A percentile compares a stretch with the other conserved stretches of the same genome.
Evolutionary conservation across 2,113 vertebrate species (phyloP).

Genomic region (Bungarus multicinctus): DNA sequence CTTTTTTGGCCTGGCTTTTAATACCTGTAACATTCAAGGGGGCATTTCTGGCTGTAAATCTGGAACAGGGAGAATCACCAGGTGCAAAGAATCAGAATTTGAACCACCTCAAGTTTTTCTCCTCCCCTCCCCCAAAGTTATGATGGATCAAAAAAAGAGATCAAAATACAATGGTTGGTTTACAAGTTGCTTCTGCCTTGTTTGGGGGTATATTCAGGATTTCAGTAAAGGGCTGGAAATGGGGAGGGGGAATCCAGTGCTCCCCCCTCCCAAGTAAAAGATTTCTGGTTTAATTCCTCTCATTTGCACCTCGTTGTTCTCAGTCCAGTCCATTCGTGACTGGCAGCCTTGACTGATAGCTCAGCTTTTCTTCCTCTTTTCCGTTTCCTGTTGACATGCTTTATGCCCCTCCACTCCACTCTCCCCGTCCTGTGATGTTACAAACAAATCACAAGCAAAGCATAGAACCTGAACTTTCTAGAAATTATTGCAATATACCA

Average conservation of each 20-base stretch:
- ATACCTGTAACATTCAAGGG: slow-evolving; percentile 82
- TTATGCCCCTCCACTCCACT: slow-evolving; percentile 46
- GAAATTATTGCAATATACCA: slow-evolving; percentile 36
- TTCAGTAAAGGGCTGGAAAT: slow-evolving; percentile 50
- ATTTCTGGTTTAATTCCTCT: slow-evolving; percentile 77
- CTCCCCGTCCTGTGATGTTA: slow-evolving; percentile 60
- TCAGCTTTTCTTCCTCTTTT: slow-evolving; percentile 80
- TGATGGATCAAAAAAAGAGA: slow-evolving; percentile 9
- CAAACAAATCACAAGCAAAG: slow-evolving; percentile 59
- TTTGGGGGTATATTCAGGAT: slow-evolving; percentile 24
- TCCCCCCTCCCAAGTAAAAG: slow-evolving; percentile 46
- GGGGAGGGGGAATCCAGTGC: slow-evolving; percentile 50
- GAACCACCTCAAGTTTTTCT: slow-evolving; percentile 48
- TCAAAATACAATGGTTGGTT: neutral
- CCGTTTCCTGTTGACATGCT: slow-evolving; percentile 61
- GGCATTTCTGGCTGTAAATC: slow-evolving; percentile 77
- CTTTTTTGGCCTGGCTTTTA: slow-evolving; percentile 86
- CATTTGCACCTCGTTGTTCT: slow-evolving; percentile 97
- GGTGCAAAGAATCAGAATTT: slow-evolving; percentile 89
- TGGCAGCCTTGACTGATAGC: slow-evolving; percentile 84
- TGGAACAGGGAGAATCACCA: slow-evolving; percentile 91
- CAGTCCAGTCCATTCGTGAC: slow-evolving; percentile 79
- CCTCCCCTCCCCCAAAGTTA: neutral
- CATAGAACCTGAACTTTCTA: slow-evolving; percentile 56
- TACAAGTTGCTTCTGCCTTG: slow-evolving; percentile 13